A percentile compares a stretch with the other conserved stretches of the same genome.
Evolutionary conservation across 2,113 vertebrate genomes (phyloP).

Genomic region (Salvelinus fontinalis): DNA sequence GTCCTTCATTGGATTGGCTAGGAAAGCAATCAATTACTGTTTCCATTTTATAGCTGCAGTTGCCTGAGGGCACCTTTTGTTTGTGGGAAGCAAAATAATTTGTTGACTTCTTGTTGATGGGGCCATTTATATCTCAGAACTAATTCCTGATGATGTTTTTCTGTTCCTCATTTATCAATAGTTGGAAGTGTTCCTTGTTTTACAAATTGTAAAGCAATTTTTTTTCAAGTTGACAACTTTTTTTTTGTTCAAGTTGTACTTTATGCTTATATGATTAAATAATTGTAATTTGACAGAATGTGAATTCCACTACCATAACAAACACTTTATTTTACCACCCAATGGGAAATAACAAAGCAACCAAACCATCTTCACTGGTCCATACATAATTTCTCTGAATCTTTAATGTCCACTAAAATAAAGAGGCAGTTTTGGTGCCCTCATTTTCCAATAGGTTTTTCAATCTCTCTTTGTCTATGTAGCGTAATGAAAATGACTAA

Average conservation of each 20-base stretch:
- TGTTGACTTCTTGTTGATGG: neutral
- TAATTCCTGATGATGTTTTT: neutral
- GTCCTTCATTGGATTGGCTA: neutral
- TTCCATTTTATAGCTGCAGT: neutral
- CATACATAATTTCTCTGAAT: conserved; percentile 2
- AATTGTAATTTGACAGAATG: neutral
- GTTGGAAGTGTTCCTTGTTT: neutral
- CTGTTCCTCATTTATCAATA: neutral
- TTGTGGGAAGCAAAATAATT: conserved; percentile 4
- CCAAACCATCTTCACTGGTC: neutral
- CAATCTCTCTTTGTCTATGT: neutral
- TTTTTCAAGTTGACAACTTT: neutral
- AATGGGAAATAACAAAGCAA: neutral
- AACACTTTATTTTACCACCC: neutral
- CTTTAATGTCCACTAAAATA: conserved; percentile 5
- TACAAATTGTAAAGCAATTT: neutral
- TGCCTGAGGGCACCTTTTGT: neutral
- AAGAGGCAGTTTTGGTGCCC: neutral
- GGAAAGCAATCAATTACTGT: neutral
- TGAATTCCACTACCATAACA: neutral
- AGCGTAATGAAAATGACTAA: neutral
- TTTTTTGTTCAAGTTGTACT: neutral
- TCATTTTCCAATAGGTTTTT: neutral
- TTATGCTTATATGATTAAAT: neutral
- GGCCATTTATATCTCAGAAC: neutral